These are phyloP conservation scores for Agrotis puta DNA, from an alignment of 2,888 invertebrate genomes.

Conservation along the genomic window DNA sequence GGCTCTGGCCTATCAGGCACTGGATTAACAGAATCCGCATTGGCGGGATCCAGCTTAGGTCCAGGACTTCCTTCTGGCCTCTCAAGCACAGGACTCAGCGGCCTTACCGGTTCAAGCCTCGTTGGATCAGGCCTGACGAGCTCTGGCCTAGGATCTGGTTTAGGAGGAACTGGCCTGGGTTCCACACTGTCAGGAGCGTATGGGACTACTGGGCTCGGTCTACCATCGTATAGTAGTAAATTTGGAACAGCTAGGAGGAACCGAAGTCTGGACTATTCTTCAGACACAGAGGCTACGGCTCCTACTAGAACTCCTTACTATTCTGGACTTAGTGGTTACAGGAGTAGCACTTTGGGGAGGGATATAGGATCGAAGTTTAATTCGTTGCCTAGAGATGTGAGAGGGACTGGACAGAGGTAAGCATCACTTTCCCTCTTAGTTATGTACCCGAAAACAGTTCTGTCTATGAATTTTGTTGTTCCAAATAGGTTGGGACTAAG, in stretches of 20 bases:
- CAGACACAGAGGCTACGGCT: constrained; percentile 98
- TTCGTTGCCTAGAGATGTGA: constrained; percentile 93
- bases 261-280: constrained; percentile 97
- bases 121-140: constrained; percentile 75
- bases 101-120: constrained; percentile 84
- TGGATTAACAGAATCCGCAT: constrained; percentile 76
- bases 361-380: constrained; percentile 93
- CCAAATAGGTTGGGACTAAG: constrained; percentile 81
- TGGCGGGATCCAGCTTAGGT: constrained; percentile 71
- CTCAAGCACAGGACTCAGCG: constrained; percentile 87
- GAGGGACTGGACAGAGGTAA: constrained; percentile 92
- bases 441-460: background rate
- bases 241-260: constrained; percentile 94
- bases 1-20: constrained; percentile 79
- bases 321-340: constrained; percentile 90
- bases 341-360: constrained; percentile 89
- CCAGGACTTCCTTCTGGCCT: constrained; percentile 84
- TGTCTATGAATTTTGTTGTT: constrained; percentile 34
- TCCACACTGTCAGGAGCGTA: constrained; percentile 84
- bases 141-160: constrained; percentile 83
- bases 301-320: constrained; percentile 95
- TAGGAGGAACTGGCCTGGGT: constrained; percentile 82
- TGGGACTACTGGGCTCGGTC: constrained; percentile 84
- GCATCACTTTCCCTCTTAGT: constrained; percentile 29
- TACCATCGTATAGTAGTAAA: constrained; percentile 86